Base-by-base conservation (phyloP, 1,140 invertebrate species). In the Lepidurus arcticus region DNA sequence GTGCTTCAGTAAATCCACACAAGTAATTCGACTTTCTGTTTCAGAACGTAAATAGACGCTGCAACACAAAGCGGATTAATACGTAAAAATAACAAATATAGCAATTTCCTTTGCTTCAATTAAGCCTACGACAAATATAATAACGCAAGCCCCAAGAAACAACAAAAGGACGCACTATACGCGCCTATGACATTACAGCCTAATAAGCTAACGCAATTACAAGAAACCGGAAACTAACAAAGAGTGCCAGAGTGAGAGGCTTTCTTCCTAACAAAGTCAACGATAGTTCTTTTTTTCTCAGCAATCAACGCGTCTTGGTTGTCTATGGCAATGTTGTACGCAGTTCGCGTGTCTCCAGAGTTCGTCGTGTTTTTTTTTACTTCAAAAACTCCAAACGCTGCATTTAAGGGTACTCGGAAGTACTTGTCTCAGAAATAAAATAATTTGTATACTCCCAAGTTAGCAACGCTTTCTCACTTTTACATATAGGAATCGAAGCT, bases 221-320 rank as follows among this genome's bases (percentile, higher is more conserved):
- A 65, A n/a, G 53, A 65, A 65, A 65, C 53, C 53, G 53, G 53
- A 65, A 7, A 65, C 13, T 7, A 13, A 65, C 16, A 13, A 9
- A 65, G 53, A 65, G 21, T 21, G 21, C 53, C 16, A 7, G 16
- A 65, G 53, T 21, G 16, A 65, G 16, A 65, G 53, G 53, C 21
- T 65, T 13, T 21, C 53, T 65, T 65, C 53, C 53, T 65, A 65
- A 65, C 53, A 21, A 65, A 65, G 53, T 65, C 53, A 65, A 21
- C 7, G 53, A 65, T 65, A 1, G 53, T 65, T 65, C 53, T 7
- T 65, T 65, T 65, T 65, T 65, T 21, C 53, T 21, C 53, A 16
- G 53, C 53, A 65, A 65, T 65, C 53, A 65, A 65, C n/a, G 21
- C 53, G 21, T 21, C 53, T 21, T 65, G 53, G 4, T 21, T 21